Evolutionary conservation across 2,797 vertebrate species (phyloP).

Genomic region (Lepus oiostolus): DNA sequence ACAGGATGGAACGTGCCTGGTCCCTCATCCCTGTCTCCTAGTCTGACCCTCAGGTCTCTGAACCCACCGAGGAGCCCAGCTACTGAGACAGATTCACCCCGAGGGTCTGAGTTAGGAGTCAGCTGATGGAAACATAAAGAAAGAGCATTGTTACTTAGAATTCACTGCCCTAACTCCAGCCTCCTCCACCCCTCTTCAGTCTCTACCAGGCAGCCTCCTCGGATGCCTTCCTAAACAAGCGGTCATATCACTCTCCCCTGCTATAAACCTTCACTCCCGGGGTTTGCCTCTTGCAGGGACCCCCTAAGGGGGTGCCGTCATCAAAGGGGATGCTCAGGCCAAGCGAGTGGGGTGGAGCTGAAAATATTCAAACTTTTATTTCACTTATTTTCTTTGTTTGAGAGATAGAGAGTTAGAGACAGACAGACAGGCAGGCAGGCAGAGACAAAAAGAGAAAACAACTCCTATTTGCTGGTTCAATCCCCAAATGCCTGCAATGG

Average conservation of each 20-base stretch:
- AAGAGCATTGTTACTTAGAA: background rate
- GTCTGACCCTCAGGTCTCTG: background rate
- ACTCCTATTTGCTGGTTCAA: no score
- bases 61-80: background rate
- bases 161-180: background rate
- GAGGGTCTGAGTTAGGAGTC: background rate
- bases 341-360: background rate
- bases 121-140: background rate
- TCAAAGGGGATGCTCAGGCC: background rate
- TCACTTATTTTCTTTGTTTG: background rate
- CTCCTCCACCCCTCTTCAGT: background rate
- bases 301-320: background rate
- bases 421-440: no score
- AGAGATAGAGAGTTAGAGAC: no score
- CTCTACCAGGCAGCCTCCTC: background rate
- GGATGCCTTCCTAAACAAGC: background rate
- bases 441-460: no score
- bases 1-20: background rate
- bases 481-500: no score
- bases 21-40: background rate
- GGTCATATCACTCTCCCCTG: no score
- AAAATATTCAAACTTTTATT: background rate
- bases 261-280: background rate
- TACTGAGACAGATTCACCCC: background rate
- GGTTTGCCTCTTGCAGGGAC: background rate